A percentile compares a stretch with the other conserved stretches of the same genome.
Conservation (phyloP, 2,888 invertebrate genomes). For the Cantharis nigra region DNA sequence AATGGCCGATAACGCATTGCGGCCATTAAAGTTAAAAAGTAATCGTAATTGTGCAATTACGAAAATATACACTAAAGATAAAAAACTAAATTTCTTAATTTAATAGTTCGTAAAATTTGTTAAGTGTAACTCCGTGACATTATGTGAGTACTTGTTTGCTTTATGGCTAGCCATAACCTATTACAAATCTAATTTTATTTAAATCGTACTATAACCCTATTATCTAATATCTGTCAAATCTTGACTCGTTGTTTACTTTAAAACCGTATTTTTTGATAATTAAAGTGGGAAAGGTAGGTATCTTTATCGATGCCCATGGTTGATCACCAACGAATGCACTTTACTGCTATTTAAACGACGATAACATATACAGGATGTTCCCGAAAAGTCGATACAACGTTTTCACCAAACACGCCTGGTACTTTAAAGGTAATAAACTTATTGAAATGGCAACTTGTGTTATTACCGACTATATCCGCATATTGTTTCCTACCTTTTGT, state of each 20-base stretch:
- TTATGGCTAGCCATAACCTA: not conserved
- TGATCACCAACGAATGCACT: not conserved
- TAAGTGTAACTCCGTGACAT: not conserved
- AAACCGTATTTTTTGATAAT: not conserved
- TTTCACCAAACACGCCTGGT: not conserved
- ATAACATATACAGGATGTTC: not conserved
- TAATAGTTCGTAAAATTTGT: not conserved
- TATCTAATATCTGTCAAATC: not conserved
- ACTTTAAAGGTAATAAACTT: not conserved
- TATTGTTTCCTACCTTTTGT: conserved; percentile 16
- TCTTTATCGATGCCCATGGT: not conserved
- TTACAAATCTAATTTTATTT: not conserved
- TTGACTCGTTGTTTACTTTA: not conserved
- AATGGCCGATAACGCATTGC: not conserved
- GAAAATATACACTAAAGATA: not conserved
- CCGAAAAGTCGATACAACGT: not conserved
- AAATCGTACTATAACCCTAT: not conserved
- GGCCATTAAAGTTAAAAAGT: not conserved
- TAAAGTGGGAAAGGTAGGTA: not conserved
- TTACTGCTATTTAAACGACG: not conserved
- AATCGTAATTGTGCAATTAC: not conserved
- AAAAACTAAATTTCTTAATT: not conserved
- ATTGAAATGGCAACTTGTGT: not conserved
- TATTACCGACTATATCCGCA: not conserved
- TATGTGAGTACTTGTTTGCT: not conserved